Percentiles rank a stretch among this genome's conserved stretches.
These are phyloP conservation scores for Empis livida DNA, from an alignment of 2,888 invertebrate species.

Conservation along the genomic window DNA sequence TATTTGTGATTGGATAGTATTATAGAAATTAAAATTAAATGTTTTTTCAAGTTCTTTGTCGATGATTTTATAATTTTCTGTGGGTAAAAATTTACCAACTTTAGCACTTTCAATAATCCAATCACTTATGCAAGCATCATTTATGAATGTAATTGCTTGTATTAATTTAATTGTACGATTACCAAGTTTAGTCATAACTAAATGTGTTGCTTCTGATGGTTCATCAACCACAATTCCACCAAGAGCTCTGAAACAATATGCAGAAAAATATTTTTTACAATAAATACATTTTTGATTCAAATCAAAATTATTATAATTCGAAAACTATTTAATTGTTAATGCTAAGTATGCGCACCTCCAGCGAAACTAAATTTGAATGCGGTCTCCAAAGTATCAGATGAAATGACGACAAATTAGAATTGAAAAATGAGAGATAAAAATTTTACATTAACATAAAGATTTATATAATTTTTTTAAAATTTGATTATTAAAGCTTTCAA, in stretches of 20 bases:
- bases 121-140: constrained; percentile 63
- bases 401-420: no score
- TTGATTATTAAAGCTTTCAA: no score
- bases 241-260: no score
- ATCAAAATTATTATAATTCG: background rate
- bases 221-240: constrained; percentile 70
- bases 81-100: constrained; percentile 71
- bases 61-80: constrained; percentile 57
- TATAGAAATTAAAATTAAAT: constrained; percentile 66
- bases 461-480: no score
- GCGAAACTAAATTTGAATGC: no score
- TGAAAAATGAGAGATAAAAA: no score
- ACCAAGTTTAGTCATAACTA: constrained; percentile 68
- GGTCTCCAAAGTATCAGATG: no score
- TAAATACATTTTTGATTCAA: background rate
- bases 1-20: constrained; percentile 58
- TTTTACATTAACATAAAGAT: no score
- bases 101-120: constrained; percentile 78
- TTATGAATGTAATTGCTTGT: constrained; percentile 68
- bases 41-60: constrained; percentile 68
- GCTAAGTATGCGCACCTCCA: no score
- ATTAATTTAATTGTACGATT: constrained; percentile 73
- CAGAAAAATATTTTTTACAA: constrained; percentile 14
- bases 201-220: constrained; percentile 72
- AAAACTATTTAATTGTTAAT: no score